Conservation (phyloP, 2,888 invertebrate genomes). For the Melikaiella ostensackeni region DNA sequence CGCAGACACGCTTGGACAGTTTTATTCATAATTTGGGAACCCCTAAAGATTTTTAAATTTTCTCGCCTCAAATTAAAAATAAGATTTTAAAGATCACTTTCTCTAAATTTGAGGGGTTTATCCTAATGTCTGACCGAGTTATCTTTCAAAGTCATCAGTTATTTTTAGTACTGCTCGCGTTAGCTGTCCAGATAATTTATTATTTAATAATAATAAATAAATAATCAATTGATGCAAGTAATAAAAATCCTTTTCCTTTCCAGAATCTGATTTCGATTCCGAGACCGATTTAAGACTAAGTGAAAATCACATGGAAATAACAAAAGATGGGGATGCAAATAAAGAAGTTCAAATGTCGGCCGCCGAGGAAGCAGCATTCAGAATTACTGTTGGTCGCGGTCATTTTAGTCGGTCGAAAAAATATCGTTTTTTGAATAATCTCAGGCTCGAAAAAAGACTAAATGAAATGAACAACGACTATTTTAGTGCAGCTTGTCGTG, state of each 20-base stretch:
- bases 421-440: constrained; percentile 69
- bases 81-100: no score
- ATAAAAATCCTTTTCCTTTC: constrained; percentile 31
- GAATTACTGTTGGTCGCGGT: constrained; percentile 68
- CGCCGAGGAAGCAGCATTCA: constrained; percentile 67
- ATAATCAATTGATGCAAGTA: no score
- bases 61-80: no score
- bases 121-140: no score
- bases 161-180: no score
- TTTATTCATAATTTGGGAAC: no score
- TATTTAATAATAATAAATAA: no score
- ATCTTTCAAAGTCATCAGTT: no score
- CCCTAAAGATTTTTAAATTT: no score
- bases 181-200: no score
- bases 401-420: constrained; percentile 70
- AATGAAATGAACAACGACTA: constrained; percentile 66
- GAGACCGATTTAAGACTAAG: constrained; percentile 50
- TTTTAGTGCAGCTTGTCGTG: constrained; percentile 60
- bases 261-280: constrained; percentile 59
- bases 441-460: constrained; percentile 68
- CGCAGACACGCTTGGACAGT: no score
- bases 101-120: no score
- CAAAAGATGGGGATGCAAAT: constrained; percentile 49
- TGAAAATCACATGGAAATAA: constrained; percentile 49
- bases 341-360: constrained; percentile 60